Conservation (phyloP, 2,888 invertebrate species). For the Cerastis leucographa region DNA sequence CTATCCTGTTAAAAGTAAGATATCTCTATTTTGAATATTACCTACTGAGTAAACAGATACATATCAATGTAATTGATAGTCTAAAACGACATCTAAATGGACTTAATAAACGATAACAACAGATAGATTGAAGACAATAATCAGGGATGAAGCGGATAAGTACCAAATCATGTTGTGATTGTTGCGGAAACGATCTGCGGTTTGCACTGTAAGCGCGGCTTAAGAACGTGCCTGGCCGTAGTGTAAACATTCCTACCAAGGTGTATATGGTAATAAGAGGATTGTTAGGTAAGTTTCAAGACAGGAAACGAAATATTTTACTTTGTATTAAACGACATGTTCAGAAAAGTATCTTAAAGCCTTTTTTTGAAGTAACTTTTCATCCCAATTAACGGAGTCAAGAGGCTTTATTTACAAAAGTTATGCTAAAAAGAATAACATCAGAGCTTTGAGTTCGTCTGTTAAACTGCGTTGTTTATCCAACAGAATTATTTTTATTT, state of each 20-base stretch:
- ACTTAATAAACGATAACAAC: background rate
- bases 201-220: constrained; percentile 50
- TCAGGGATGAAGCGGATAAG: constrained; percentile 31
- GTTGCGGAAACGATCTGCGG: constrained; percentile 48
- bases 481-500: constrained; percentile 43
- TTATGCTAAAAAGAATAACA: constrained; percentile 20
- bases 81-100: background rate
- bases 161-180: constrained; percentile 49
- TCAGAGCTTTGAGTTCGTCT: constrained; percentile 27
- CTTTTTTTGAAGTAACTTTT: constrained; percentile 14
- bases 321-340: background rate
- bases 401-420: constrained; percentile 30
- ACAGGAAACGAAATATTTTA: background rate
- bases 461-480: constrained; percentile 24
- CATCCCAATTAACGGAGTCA: constrained; percentile 26
- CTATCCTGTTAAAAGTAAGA: background rate
- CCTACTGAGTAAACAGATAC: background rate
- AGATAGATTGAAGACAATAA: constrained; percentile 19
- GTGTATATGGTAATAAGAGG: background rate
- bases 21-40: background rate
- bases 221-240: constrained; percentile 20
- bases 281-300: background rate
- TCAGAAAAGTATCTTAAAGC: background rate
- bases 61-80: background rate
- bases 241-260: constrained; percentile 25